Evolutionary conservation across 2,888 invertebrate genomes (phyloP).

Genomic region (Margaritifera margaritifera): DNA sequence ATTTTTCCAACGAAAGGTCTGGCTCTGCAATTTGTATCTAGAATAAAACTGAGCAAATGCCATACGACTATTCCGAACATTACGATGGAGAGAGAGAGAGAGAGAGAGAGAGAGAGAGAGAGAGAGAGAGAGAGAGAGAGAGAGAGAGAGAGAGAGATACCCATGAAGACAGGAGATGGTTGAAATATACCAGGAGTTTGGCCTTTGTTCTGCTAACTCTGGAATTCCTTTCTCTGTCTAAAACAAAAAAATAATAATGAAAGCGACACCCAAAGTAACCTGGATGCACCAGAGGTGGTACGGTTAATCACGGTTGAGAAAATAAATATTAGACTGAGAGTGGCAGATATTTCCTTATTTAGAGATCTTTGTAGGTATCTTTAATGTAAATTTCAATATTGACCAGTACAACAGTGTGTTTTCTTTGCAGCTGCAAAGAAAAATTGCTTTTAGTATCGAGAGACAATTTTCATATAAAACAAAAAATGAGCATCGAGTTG

Average conservation of each 20-base stretch:
- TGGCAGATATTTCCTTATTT: too few relatives aligned
- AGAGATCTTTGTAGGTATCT: too few relatives aligned
- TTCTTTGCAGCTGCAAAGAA: too few relatives aligned
- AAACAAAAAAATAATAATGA: neutral
- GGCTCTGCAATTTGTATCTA: neutral
- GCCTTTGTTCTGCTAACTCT: conserved; percentile 25
- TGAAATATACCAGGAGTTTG: conserved; percentile 30
- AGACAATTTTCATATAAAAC: too few relatives aligned
- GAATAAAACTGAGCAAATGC: neutral
- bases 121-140: conserved; percentile 1
- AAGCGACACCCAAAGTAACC: too few relatives aligned
- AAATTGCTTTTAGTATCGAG: too few relatives aligned
- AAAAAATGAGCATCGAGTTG: too few relatives aligned
- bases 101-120: conserved; percentile 1
- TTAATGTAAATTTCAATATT: too few relatives aligned
- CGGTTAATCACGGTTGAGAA: too few relatives aligned
- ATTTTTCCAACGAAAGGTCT: neutral
- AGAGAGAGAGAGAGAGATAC: conserved; percentile 11
- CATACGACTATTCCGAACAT: neutral
- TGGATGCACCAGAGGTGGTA: too few relatives aligned
- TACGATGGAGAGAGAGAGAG: conserved; percentile 10
- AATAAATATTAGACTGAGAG: too few relatives aligned
- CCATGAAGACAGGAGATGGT: conserved; percentile 30
- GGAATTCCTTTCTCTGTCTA: conserved; percentile 6
- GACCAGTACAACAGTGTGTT: too few relatives aligned